A percentile compares a stretch with the other conserved stretches of the same genome.
These are phyloP conservation scores for Hyposoter dolosus DNA, from an alignment of 2,888 invertebrate species.

Conservation along the genomic window DNA sequence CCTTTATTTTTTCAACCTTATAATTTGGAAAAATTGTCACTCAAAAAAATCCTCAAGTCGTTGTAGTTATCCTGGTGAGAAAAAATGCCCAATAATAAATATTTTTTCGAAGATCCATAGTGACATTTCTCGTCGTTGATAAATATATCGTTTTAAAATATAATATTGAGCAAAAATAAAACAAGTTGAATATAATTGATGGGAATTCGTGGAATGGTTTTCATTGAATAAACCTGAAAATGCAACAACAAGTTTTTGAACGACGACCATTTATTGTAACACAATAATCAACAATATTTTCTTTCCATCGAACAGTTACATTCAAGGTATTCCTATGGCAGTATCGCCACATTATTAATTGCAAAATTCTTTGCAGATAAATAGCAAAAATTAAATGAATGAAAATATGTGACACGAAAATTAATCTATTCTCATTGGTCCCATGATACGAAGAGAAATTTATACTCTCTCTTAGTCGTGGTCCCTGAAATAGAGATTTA, in stretches of 20 bases:
- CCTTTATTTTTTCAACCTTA: too few species aligned
- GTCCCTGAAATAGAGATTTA: conserved; percentile 40
- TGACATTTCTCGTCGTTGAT: background rate
- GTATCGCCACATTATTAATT: background rate
- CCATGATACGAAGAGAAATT: conserved; percentile 13
- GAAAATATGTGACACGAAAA: background rate
- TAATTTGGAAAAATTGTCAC: too few species aligned
- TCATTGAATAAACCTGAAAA: background rate
- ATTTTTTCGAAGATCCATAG: too few species aligned
- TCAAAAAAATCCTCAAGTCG: too few species aligned
- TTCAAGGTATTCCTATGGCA: background rate
- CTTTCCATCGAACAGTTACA: conserved; percentile 6
- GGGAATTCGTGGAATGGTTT: background rate
- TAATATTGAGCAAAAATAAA: background rate
- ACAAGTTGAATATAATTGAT: background rate
- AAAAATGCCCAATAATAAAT: too few species aligned
- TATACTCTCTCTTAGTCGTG: conserved; percentile 14
- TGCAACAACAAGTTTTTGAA: background rate
- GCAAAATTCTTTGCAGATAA: conserved; percentile 12
- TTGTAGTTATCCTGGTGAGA: too few species aligned
- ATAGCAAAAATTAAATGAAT: background rate
- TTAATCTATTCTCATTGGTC: conserved; percentile 24
- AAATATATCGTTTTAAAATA: background rate
- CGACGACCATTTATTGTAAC: conserved; percentile 51
- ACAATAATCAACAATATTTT: conserved; percentile 39